Evolutionary conservation across 2,797 vertebrate genomes (phyloP).

Genomic region (Protosalanx chinensis): DNA sequence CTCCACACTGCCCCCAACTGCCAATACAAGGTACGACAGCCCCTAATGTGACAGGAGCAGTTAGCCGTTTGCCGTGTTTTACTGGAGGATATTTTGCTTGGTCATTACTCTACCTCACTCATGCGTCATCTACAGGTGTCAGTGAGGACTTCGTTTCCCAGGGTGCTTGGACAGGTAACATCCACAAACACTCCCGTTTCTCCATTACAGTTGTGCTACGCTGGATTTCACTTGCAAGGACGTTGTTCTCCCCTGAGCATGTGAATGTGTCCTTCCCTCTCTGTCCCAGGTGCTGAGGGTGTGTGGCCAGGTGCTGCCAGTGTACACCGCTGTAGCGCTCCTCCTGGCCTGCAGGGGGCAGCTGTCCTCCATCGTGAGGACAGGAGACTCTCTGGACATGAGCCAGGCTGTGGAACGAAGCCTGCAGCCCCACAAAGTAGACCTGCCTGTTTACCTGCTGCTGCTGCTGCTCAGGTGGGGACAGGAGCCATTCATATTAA

Average conservation of each 20-base stretch:
- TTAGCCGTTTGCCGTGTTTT: not conserved
- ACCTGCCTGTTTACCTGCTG: slow-evolving; percentile 76
- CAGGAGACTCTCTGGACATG: slow-evolving; percentile 73
- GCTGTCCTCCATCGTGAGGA: slow-evolving; percentile 71
- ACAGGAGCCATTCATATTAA: not conserved
- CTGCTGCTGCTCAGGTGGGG: slow-evolving; percentile 80
- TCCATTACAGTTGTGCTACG: not conserved
- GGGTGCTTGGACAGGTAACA: slow-evolving; percentile 91
- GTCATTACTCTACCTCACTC: not conserved
- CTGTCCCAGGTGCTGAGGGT: slow-evolving; percentile 82
- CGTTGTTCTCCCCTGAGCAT: too few species aligned
- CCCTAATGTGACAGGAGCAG: not conserved
- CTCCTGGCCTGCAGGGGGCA: slow-evolving; percentile 88
- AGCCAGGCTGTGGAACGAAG: slow-evolving; percentile 73
- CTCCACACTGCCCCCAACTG: slow-evolving; percentile 92
- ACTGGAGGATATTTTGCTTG: not conserved
- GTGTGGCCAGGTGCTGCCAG: slow-evolving; percentile 83
- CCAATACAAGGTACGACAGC: slow-evolving; percentile 84
- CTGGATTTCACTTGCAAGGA: not conserved
- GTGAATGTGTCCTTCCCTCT: not conserved
- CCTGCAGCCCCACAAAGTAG: slow-evolving; percentile 88
- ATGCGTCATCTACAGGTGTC: slow-evolving; percentile 74
- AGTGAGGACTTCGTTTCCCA: slow-evolving; percentile 82
- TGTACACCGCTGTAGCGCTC: slow-evolving; percentile 83
- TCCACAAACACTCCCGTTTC: not conserved